These are phyloP conservation scores for Melanotaenia maccullochi DNA, from an alignment of 2,797 vertebrate genomes.

Conservation along the genomic window DNA sequence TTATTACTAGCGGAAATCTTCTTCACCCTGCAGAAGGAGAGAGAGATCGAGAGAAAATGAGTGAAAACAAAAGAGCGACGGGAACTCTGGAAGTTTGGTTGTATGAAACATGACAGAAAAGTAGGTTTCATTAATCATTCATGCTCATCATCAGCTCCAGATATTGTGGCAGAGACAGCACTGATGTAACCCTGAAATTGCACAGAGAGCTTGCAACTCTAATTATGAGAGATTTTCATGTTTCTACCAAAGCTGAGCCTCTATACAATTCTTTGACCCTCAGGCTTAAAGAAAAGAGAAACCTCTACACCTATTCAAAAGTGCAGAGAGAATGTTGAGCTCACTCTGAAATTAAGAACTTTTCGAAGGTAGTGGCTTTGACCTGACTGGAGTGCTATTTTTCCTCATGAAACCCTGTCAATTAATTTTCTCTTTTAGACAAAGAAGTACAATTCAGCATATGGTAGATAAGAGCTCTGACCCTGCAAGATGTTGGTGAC, in stretches of 20 bases:
- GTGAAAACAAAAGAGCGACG: conserved; percentile 64
- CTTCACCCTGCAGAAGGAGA: conserved; percentile 84
- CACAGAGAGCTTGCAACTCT: conserved; percentile 47
- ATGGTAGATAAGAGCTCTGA: neutral
- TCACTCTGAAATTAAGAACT: conserved; percentile 12
- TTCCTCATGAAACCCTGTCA: conserved; percentile 7
- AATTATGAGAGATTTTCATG: conserved; percentile 59
- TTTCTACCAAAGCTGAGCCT: conserved; percentile 36
- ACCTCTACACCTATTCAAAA: conserved; percentile 29
- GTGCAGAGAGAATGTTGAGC: conserved; percentile 36
- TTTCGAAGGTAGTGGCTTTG: conserved; percentile 12
- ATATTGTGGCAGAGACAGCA: conserved; percentile 56
- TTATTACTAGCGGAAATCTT: conserved; percentile 71
- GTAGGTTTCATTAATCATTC: conserved; percentile 80
- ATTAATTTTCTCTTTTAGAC: neutral
- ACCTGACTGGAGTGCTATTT: neutral
- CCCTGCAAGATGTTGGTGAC: neutral
- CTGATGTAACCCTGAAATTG: conserved; percentile 47
- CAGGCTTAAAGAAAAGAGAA: conserved; percentile 6
- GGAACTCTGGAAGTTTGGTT: conserved; percentile 45
- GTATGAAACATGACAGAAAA: conserved; percentile 78
- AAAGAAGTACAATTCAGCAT: neutral
- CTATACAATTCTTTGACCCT: conserved; percentile 40
- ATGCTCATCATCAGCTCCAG: conserved; percentile 62
- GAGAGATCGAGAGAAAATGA: conserved; percentile 16